Conservation (phyloP, 2,888 invertebrate genomes). For the Acanthoscelides obtectus region DNA sequence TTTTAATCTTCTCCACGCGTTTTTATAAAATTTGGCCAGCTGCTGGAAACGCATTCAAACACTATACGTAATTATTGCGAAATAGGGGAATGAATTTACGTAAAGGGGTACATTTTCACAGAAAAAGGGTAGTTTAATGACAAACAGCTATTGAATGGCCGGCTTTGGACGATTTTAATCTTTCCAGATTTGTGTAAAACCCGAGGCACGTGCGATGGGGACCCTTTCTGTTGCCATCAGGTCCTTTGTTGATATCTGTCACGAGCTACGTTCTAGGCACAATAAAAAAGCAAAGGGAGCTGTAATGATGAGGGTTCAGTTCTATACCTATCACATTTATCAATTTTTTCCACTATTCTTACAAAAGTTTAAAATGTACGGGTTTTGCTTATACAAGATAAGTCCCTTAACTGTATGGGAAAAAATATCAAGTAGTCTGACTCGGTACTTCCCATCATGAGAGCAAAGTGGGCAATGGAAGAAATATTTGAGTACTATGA, state of each 20-base stretch:
- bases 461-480: no score
- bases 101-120: slow-evolving; percentile 44
- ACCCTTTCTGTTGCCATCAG: not conserved
- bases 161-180: slow-evolving; percentile 16
- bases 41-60: slow-evolving; percentile 41
- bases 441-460: no score
- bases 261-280: not conserved
- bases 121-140: slow-evolving; percentile 43
- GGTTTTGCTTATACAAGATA: not conserved
- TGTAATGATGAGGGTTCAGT: not conserved
- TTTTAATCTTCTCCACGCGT: slow-evolving; percentile 34
- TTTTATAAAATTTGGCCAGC: slow-evolving; percentile 34
- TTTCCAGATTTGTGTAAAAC: slow-evolving; percentile 37
- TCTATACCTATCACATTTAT: not conserved
- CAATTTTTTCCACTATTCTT: not conserved
- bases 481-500: no score
- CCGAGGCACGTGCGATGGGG: slow-evolving; percentile 23
- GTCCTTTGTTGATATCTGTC: not conserved
- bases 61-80: slow-evolving; percentile 46
- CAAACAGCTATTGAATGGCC: slow-evolving; percentile 37
- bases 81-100: slow-evolving; percentile 46
- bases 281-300: not conserved
- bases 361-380: not conserved
- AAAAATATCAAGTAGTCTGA: no score
- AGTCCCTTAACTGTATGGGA: not conserved